phyloP scores from a whole-genome alignment of 2,113 vertebrate genomes.

The Muscicapa adusta region DNA sequence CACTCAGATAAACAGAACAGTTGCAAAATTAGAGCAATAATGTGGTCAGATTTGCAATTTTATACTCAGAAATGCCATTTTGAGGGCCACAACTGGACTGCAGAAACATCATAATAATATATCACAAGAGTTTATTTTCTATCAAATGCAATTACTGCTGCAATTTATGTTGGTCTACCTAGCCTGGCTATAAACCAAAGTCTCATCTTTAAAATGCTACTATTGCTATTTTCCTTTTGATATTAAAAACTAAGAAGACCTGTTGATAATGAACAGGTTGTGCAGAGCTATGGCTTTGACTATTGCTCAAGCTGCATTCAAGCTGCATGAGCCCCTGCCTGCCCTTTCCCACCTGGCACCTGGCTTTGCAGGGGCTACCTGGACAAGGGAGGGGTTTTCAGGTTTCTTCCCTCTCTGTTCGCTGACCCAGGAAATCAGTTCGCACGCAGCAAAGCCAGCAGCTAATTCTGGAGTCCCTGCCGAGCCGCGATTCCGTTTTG shows the following conservation, averaged over 20 bases:
- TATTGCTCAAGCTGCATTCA: not conserved
- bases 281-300: not conserved
- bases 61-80: not conserved
- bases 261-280: not conserved
- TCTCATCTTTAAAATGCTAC: not conserved
- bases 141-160: not conserved
- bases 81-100: not conserved
- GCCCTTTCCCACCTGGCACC: not conserved
- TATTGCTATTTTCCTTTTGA: not conserved
- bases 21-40: not conserved
- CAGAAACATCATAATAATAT: not conserved
- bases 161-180: not conserved
- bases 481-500: not conserved
- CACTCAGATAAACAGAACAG: not conserved
- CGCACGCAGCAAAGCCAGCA: not conserved
- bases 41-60: not conserved
- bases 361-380: not conserved
- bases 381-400: not conserved
- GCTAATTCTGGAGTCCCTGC: not conserved
- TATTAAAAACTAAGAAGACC: not conserved
- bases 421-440: not conserved
- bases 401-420: not conserved
- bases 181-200: not conserved
- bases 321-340: not conserved
- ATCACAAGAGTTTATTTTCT: not conserved